Evolutionary conservation across 2,888 invertebrate species (phyloP).

Genomic region (Polyommatus iphigenia): DNA sequence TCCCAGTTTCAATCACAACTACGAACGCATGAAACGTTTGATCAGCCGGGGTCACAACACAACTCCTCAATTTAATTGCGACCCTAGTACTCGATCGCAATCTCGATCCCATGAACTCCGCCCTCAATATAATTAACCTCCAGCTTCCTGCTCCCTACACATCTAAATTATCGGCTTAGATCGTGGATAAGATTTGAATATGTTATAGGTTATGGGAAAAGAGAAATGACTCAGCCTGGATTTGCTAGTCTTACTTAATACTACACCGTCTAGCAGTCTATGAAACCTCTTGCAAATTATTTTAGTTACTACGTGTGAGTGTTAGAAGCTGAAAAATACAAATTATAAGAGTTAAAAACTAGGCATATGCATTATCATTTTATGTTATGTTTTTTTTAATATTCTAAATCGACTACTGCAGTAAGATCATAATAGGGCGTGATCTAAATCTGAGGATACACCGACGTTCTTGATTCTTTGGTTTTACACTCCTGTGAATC

Average conservation of each 20-base stretch:
- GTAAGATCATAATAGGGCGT: too few species aligned
- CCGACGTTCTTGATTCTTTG: too few species aligned
- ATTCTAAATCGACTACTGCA: too few species aligned
- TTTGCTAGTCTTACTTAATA: background rate
- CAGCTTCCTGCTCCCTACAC: slow-evolving; percentile 41
- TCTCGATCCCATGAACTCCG: slow-evolving; percentile 38
- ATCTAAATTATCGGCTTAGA: slow-evolving; percentile 40
- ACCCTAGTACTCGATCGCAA: slow-evolving; percentile 10
- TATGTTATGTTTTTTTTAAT: too few species aligned
- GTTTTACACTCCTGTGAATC: too few species aligned
- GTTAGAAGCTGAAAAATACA: too few species aligned
- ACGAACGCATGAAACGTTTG: background rate
- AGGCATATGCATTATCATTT: too few species aligned
- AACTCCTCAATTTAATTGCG: slow-evolving; percentile 12
- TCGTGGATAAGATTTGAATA: background rate
- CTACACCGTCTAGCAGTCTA: background rate
- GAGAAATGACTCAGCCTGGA: slow-evolving; percentile 20
- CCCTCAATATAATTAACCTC: slow-evolving; percentile 40
- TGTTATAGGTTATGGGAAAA: slow-evolving; percentile 22
- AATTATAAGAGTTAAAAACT: too few species aligned
- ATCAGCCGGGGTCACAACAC: background rate
- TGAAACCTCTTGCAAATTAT: too few species aligned
- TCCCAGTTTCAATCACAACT: background rate
- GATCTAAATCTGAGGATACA: too few species aligned
- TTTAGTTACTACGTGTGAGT: too few species aligned